Conservation (phyloP, 2,888 invertebrate species). For the Metalampra italica region DNA sequence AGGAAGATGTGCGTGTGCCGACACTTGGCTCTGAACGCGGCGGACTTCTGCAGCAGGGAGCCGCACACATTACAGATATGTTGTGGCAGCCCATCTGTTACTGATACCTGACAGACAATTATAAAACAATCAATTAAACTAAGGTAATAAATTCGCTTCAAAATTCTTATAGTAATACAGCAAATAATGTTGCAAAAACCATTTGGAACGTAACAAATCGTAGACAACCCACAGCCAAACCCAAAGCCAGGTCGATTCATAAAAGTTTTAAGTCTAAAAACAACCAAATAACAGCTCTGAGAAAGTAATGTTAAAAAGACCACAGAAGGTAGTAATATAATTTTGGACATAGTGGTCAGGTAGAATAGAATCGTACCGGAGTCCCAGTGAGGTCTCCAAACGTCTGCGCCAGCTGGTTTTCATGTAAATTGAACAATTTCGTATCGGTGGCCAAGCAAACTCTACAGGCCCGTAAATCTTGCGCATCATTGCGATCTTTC, state of each 20-base stretch:
- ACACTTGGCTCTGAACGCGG: neutral
- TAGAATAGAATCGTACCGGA: conserved; percentile 2
- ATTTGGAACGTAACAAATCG: no score
- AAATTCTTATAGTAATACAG: no score
- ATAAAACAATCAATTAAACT: neutral
- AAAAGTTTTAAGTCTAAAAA: neutral
- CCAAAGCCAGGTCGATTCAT: neutral
- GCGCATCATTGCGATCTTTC: no score
- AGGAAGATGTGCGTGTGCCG: neutral
- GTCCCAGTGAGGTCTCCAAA: conserved; percentile 8
- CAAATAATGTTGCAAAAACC: no score
- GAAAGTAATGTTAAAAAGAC: neutral
- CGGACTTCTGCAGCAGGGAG: neutral
- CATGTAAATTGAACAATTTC: conserved; percentile 8
- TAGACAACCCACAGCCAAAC: no score
- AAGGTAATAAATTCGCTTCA: neutral
- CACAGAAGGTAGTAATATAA: neutral
- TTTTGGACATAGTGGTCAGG: neutral
- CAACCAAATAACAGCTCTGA: neutral
- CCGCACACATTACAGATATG: conserved; percentile 4
- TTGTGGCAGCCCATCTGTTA: conserved; percentile 4
- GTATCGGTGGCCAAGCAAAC: conserved; percentile 7
- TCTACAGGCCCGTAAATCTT: conserved; percentile 8
- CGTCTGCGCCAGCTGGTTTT: neutral
- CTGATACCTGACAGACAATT: neutral